Conservation (phyloP, 2,797 vertebrate species). For the Sebastes cheni region DNA sequence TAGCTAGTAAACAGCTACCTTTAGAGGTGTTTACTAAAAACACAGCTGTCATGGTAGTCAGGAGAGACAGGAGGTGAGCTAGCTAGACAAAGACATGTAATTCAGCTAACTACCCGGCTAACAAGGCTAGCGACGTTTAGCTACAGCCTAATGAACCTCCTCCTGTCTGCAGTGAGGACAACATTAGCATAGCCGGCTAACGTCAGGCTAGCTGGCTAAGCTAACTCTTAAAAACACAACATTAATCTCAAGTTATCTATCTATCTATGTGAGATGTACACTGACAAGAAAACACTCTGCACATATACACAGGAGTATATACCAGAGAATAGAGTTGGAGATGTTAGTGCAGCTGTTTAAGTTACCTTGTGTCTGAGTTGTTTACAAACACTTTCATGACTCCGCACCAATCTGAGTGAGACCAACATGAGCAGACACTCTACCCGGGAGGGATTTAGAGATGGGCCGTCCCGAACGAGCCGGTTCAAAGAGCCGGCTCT, state of each 20-base stretch:
- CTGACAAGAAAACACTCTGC: not conserved
- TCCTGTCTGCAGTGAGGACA: not conserved
- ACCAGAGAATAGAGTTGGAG: not conserved
- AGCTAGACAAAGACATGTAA: conserved; percentile 55
- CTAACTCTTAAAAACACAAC: conserved; percentile 23
- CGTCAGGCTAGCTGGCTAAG: conserved; percentile 42
- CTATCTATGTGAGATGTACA: not conserved
- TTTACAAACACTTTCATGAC: conserved; percentile 89
- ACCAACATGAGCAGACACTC: too few species aligned
- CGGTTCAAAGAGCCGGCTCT: too few species aligned
- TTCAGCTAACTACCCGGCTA: conserved; percentile 53
- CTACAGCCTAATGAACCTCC: conserved; percentile 9
- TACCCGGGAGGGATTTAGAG: too few species aligned
- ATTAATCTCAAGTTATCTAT: conserved; percentile 9
- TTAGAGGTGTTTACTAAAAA: not conserved
- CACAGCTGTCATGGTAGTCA: conserved; percentile 30
- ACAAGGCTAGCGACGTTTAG: conserved; percentile 19
- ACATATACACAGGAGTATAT: not conserved
- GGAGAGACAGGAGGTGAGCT: not conserved
- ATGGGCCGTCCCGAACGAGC: too few species aligned
- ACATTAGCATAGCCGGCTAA: conserved; percentile 56
- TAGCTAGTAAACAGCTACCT: not conserved
- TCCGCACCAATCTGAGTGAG: conserved; percentile 71
- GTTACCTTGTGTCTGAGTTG: conserved; percentile 77
- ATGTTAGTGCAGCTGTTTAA: conserved; percentile 38